Conservation (phyloP, 2,888 invertebrate genomes). For the Microplitis deprimator region DNA sequence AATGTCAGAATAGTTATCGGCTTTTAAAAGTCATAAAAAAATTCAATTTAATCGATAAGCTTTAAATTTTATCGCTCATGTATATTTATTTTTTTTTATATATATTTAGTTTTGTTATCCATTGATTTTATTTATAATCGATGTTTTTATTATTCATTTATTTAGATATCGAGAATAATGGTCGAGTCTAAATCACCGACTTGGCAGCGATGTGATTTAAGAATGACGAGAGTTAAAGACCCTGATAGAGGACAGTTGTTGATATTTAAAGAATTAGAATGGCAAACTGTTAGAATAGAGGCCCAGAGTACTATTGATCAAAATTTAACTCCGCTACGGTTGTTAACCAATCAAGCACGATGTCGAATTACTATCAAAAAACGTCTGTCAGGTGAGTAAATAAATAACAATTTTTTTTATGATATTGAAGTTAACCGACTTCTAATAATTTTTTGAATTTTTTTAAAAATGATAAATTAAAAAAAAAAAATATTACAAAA, state of each 20-base stretch:
- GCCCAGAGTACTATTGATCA: slow-evolving; percentile 87
- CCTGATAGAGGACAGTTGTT: slow-evolving; percentile 89
- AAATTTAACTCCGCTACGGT: slow-evolving; percentile 87
- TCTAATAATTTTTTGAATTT: no score
- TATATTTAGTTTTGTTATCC: not conserved
- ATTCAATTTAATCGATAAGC: slow-evolving; percentile 4
- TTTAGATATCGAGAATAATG: slow-evolving; percentile 89
- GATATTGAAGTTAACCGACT: no score
- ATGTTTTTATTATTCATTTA: slow-evolving; percentile 24
- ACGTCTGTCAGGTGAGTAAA: slow-evolving; percentile 81
- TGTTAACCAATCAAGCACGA: slow-evolving; percentile 94
- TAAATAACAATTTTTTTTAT: not conserved
- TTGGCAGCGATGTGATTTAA: slow-evolving; percentile 89
- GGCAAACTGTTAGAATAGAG: slow-evolving; percentile 97
- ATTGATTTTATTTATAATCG: not conserved
- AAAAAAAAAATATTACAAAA: no score
- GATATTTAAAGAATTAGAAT: slow-evolving; percentile 96
- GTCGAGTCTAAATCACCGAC: slow-evolving; percentile 95
- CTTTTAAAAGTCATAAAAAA: not conserved
- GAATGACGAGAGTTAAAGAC: slow-evolving; percentile 93
- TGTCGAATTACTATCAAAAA: slow-evolving; percentile 97
- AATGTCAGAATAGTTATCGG: not conserved
- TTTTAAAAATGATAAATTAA: no score
- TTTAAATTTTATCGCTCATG: slow-evolving; percentile 4
- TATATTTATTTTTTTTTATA: not conserved